These are phyloP conservation scores for Octodonta nipae DNA, from an alignment of 2,888 invertebrate genomes.

Conservation along the genomic window DNA sequence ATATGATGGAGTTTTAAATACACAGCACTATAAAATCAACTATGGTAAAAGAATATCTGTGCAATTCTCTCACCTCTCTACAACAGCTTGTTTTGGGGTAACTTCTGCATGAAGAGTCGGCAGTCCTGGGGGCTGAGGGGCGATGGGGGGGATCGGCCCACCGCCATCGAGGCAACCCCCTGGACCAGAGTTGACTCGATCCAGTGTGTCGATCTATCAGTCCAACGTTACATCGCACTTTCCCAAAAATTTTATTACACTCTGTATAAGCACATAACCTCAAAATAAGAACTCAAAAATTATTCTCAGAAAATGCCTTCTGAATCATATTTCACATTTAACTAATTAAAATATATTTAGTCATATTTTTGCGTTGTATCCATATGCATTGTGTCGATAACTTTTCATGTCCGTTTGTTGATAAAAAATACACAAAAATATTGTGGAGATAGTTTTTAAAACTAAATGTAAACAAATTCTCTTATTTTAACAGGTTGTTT, in stretches of 20 bases:
- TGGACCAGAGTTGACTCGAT: slow-evolving; percentile 40
- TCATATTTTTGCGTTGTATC: slow-evolving; percentile 7
- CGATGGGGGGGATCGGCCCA: slow-evolving; percentile 51
- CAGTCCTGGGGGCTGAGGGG: slow-evolving; percentile 49
- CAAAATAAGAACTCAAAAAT: too few species aligned
- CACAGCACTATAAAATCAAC: too few species aligned
- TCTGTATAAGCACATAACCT: slow-evolving; percentile 16
- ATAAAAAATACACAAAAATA: slow-evolving; percentile 1
- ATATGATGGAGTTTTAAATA: too few species aligned
- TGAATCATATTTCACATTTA: not conserved
- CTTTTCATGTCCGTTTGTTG: slow-evolving; percentile 3
- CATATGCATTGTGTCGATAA: slow-evolving; percentile 10
- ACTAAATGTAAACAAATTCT: too few species aligned
- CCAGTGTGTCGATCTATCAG: slow-evolving; percentile 32
- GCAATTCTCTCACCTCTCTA: too few species aligned
- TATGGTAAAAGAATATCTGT: too few species aligned
- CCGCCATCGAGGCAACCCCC: slow-evolving; percentile 70
- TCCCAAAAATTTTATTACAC: slow-evolving; percentile 14
- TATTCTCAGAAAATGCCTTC: slow-evolving; percentile 8
- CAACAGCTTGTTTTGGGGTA: slow-evolving; percentile 73
- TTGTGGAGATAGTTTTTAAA: slow-evolving; percentile 21
- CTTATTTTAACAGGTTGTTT: slow-evolving; percentile 31
- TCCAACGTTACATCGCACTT: slow-evolving; percentile 26
- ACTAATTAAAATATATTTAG: not conserved
- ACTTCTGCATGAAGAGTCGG: slow-evolving; percentile 48